phyloP scores from a whole-genome alignment of 2,888 invertebrate genomes.

The Meteorus cinctellus region DNA sequence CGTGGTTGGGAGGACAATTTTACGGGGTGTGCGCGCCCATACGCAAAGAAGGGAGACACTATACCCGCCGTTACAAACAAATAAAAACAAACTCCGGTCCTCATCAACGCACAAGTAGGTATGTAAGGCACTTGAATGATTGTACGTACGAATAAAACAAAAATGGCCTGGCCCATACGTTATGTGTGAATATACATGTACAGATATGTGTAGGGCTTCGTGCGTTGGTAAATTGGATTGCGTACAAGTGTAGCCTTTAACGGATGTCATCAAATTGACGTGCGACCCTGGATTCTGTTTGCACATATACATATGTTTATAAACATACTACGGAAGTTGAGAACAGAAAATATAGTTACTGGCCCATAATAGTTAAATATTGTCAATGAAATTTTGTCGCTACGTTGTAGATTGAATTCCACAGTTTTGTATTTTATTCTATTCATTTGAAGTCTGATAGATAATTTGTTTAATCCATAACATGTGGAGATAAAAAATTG shows the following conservation, averaged over 20 bases:
- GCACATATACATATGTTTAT: neutral
- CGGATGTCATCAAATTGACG: conserved; percentile 72
- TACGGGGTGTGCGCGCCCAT: conserved; percentile 48
- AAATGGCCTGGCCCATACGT: conserved; percentile 55
- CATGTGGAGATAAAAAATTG: too few species aligned
- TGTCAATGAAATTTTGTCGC: neutral
- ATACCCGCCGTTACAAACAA: conserved; percentile 56
- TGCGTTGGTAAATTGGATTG: conserved; percentile 69
- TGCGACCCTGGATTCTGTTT: conserved; percentile 63
- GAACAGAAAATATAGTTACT: conserved; percentile 39
- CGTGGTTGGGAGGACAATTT: conserved; percentile 55
- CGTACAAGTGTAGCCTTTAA: conserved; percentile 69
- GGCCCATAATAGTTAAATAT: conserved; percentile 11
- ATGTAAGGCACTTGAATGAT: conserved; percentile 11
- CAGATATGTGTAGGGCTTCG: conserved; percentile 62
- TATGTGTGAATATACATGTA: neutral
- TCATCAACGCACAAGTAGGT: conserved; percentile 18
- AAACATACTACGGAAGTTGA: conserved; percentile 46
- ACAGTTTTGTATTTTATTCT: too few species aligned
- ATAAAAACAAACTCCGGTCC: conserved; percentile 62
- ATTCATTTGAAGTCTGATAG: too few species aligned
- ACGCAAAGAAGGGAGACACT: conserved; percentile 50
- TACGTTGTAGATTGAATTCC: neutral
- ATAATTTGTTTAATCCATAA: too few species aligned
- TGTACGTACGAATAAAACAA: conserved; percentile 55